Conservation (phyloP, 37 sponge, comb jelly and placozoan species). For the Amphimedon queenslandica region DNA sequence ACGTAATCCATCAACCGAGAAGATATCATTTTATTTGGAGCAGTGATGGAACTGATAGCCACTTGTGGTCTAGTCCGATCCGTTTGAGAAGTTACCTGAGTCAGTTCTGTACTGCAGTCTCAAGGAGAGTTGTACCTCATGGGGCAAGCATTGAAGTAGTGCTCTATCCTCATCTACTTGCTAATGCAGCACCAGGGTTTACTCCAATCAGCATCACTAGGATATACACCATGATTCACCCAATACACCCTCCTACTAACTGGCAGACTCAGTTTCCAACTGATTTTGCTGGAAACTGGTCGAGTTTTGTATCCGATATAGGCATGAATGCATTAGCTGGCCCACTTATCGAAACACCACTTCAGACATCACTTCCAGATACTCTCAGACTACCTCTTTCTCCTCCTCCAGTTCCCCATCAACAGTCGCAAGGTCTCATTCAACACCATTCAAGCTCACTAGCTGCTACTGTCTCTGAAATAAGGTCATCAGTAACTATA, state of each 20-base stretch:
- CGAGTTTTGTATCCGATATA: no score
- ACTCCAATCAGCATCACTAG: background rate
- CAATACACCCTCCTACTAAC: background rate
- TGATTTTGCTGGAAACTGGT: no score
- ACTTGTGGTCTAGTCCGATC: background rate
- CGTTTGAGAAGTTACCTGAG: background rate
- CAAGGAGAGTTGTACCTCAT: background rate
- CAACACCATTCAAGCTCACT: background rate
- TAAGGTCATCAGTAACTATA: background rate
- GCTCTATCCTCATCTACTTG: background rate
- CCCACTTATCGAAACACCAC: background rate
- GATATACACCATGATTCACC: background rate
- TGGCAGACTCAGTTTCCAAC: no score
- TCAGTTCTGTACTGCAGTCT: background rate
- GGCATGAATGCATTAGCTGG: no score
- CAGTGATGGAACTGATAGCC: background rate
- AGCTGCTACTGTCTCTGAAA: background rate
- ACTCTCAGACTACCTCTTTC: background rate
- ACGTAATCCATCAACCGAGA: background rate
- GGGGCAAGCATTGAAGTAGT: background rate
- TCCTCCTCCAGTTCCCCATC: background rate
- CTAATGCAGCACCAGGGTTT: background rate
- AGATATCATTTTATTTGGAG: background rate
- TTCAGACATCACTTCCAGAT: background rate
- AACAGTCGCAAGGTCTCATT: background rate